Evolutionary conservation across 2,113 vertebrate species (phyloP), one percentile per base, ranked within the genome.

Genomic region (Neolamprologus hecqui): DNA sequence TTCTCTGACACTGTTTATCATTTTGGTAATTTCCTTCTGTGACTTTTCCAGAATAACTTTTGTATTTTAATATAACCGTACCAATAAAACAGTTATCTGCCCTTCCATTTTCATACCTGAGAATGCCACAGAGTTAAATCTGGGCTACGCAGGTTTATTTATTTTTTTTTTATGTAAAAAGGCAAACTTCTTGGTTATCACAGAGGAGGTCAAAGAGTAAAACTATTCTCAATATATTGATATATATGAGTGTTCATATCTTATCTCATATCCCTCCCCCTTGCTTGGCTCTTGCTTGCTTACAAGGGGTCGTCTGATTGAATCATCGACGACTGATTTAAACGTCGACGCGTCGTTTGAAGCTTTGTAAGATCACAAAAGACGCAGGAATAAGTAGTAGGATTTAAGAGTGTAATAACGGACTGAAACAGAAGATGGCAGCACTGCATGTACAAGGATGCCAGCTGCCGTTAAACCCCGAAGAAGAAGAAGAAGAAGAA

Each of bases 331-430:
- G 45, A 15, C 45, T 47, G 14, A 47, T 47, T 47, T 47, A 47
- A 47, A 15, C n/a, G 45, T 47, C 45, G 6, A 47, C 6, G 0
- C 0, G 6, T 47, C 2, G 14, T 15, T 15, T 47, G 14, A 47
- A 47, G 45, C 45, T 47, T 47, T 47, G 45, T 47, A 47, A 15
- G 45, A 47, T 47, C 45, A 0, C 45, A 47, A 47, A 47, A 47
- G 42, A 45, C 6, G 0, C 45, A 7, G 45, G 45, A 15, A 47
- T 47, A 47, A 47, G 45, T 0, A 47, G 45, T 7, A 47, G 45
- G 45, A 15, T 47, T 47, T 47, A 47, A 15, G 45, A 47, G 45
- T 47, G 45, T 47, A 15, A 47, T 47, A 47, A 47, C 45, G 14
- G 45, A 15, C 45, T 15, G 45, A 4, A 47, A 47, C 45, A 47